A percentile compares a stretch with the other conserved stretches of the same genome.
These are phyloP conservation scores for Entomobrya proxima DNA, from an alignment of 2,888 invertebrate species.

Conservation along the genomic window DNA sequence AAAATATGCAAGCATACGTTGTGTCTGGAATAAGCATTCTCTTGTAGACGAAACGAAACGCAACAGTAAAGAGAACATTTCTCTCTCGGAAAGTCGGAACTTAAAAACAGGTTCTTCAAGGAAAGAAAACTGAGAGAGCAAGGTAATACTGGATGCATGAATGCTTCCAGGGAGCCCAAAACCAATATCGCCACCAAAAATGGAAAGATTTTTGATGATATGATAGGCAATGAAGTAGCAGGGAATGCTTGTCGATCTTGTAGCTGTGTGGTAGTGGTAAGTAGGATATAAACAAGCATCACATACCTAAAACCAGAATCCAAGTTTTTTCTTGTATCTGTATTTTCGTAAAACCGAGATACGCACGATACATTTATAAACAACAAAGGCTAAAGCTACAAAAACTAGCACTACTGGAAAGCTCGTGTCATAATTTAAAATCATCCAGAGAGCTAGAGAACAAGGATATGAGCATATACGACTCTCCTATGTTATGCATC, in stretches of 20 bases:
- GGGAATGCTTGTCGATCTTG: conserved; percentile 38
- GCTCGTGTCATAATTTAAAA: conserved; percentile 71
- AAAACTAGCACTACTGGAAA: conserved; percentile 50
- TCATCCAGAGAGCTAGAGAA: conserved; percentile 29
- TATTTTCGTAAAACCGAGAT: not conserved
- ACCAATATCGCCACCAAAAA: conserved; percentile 53
- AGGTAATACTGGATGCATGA: not conserved
- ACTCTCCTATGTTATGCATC: not conserved
- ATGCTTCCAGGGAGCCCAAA: conserved; percentile 24
- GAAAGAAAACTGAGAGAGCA: not conserved
- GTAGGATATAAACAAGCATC: no score
- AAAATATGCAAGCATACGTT: not conserved
- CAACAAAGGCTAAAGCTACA: conserved; percentile 43
- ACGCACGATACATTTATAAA: conserved; percentile 49
- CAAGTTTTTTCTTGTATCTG: conserved; percentile 9
- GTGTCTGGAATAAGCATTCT: not conserved
- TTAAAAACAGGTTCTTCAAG: conserved; percentile 39
- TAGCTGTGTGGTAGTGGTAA: not conserved
- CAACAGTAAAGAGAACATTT: not conserved
- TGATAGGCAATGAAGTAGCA: conserved; percentile 49
- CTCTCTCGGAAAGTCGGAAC: not conserved
- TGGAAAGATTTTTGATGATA: conserved; percentile 60
- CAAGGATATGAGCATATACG: not conserved
- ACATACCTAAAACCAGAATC: conserved; percentile 47
- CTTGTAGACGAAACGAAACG: not conserved